Evolutionary conservation across 1,140 invertebrate genomes (phyloP).

Genomic region (Oncopeltus fasciatus): DNA sequence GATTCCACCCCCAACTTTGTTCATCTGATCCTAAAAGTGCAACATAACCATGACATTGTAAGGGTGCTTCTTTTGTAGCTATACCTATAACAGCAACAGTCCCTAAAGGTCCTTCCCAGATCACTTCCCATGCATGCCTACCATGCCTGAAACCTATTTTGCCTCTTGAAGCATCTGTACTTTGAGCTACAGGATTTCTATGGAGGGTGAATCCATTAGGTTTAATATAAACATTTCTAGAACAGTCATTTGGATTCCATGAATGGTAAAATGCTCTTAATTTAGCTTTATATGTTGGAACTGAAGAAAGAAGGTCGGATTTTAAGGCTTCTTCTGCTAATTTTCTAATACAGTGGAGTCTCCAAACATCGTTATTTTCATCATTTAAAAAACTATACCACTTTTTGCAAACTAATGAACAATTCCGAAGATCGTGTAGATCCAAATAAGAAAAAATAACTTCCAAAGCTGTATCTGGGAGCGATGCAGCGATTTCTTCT

Average conservation of each 20-base stretch:
- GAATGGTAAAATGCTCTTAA: conserved; percentile 86
- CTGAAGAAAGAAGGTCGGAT: conserved; percentile 77
- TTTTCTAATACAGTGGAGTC: conserved; percentile 73
- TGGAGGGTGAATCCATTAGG: conserved; percentile 94
- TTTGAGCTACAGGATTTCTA: conserved; percentile 93
- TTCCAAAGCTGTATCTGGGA: conserved; percentile 74
- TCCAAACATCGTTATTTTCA: conserved; percentile 92
- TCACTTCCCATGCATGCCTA: conserved; percentile 94
- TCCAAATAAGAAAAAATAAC: conserved; percentile 86
- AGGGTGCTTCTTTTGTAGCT: conserved; percentile 81
- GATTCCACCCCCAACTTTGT: conserved; percentile 98
- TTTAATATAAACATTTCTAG: conserved; percentile 92
- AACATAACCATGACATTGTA: conserved; percentile 87
- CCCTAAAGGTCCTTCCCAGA: conserved; percentile 95
- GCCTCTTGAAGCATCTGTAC: conserved; percentile 88
- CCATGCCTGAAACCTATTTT: conserved; percentile 89
- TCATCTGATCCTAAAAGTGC: conserved; percentile 87
- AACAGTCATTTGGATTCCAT: conserved; percentile 95
- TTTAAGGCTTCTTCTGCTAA: conserved; percentile 82
- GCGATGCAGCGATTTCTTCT: conserved; percentile 27
- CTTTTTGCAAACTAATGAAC: conserved; percentile 82
- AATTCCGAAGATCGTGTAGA: conserved; percentile 70
- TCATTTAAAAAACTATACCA: conserved; percentile 85
- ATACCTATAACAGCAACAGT: conserved; percentile 91
- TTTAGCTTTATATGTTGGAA: conserved; percentile 86